Percentiles rank a stretch among this genome's conserved stretches.
phyloP scores from a whole-genome alignment of 2,888 invertebrate species.

The Lochmaea capreae region DNA sequence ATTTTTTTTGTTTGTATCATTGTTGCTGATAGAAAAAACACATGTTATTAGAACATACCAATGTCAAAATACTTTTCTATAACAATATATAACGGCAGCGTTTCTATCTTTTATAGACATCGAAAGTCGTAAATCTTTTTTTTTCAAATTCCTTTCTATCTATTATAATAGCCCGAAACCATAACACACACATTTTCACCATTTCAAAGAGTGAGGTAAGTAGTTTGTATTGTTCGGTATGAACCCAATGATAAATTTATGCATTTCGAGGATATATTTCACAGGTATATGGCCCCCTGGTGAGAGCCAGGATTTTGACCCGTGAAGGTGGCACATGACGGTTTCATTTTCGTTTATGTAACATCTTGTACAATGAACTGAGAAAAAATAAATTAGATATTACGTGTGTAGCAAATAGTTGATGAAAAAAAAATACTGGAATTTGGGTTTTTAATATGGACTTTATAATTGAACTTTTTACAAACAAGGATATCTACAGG shows the following conservation, averaged over 20 bases:
- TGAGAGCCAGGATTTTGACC: conserved; percentile 49
- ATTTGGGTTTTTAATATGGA: too few relatives aligned
- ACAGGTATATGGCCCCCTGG: conserved; percentile 50
- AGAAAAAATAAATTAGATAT: background rate
- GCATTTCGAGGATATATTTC: conserved; percentile 38
- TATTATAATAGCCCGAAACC: conserved; percentile 22
- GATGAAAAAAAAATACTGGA: background rate
- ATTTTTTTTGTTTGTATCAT: too few relatives aligned
- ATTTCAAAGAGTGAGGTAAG: conserved; percentile 19
- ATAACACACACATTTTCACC: conserved; percentile 16
- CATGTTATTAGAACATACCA: too few relatives aligned
- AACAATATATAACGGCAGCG: too few relatives aligned
- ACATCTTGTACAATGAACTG: conserved; percentile 25
- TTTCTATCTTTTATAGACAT: background rate
- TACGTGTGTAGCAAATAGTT: background rate
- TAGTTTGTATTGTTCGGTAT: conserved; percentile 23
- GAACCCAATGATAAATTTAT: conserved; percentile 31
- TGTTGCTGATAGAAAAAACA: too few relatives aligned
- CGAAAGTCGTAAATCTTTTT: background rate
- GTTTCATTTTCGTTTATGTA: conserved; percentile 32
- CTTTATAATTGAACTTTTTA: too few relatives aligned
- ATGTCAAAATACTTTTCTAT: background rate
- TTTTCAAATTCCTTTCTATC: background rate
- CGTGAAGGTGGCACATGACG: conserved; percentile 43
- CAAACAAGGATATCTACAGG: too few relatives aligned